Base-by-base conservation (phyloP, 2,113 vertebrate genomes). In the Psephotus haematonotus region DNA sequence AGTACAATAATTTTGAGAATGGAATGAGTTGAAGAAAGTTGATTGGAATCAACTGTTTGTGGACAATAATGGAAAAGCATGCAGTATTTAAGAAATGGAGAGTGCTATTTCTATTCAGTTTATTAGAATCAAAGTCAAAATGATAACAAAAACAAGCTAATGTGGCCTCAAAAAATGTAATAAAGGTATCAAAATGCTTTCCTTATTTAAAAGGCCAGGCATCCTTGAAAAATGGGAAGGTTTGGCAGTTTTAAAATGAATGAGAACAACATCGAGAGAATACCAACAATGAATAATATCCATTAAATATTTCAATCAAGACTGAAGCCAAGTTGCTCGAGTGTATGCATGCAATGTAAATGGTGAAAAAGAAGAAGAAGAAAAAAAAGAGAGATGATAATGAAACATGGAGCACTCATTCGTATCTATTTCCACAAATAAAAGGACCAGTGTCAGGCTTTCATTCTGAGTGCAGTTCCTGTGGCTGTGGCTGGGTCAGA, bases 41-140 rank as follows among this genome's bases (percentile, higher is more conserved):
- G 98, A 98, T 98, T 98, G 96, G 97, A 98, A 98, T 97, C 97
- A 98, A 97, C 95, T 95, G 72, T 97, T 96, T 97, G 96, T 98
- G 94, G 84, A 82, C 93, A 97, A 92, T 98, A 97, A 98, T 97
- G 95, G 96, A 95, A 97, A 97, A 97, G 90, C 95, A 93, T 65
- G 55, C 52, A 77, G 93, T 93, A 95, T 93, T 97, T 97, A 96
- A 97, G 96, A 97, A 97, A 97, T 92, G 46, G 72, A 92, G 60
- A 87, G 35, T 76, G 95, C 79, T 88, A 95, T 96, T 97, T 97
- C 95, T 93, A 78, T 95, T 97, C 65, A 29, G 88, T 96, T 79
- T 95, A 90, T 95, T 95, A 96, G 97, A 97, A 98, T 97, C 94
- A 92, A 97, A 97, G 97, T 96, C 78, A 95, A 96, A 96, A 97